Evolutionary conservation across 2,797 vertebrate genomes (phyloP).

Genomic region (Diplodus puntazzo): DNA sequence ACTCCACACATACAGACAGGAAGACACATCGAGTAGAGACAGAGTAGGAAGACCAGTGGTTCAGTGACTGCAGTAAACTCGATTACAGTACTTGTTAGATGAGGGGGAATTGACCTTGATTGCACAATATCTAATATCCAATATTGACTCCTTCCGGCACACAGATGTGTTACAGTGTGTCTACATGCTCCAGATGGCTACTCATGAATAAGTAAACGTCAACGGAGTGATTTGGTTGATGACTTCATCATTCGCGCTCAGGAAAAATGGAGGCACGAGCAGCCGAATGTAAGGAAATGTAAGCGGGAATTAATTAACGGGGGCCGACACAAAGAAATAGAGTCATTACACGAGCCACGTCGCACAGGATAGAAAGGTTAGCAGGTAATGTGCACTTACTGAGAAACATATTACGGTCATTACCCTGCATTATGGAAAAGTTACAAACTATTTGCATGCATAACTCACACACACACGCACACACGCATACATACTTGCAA

Average conservation of each 20-base stretch:
- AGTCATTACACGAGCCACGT: background rate
- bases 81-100: background rate
- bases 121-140: conserved; percentile 16
- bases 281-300: conserved; percentile 19
- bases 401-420: conserved; percentile 20
- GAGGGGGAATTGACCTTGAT: conserved; percentile 8
- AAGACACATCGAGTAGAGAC: background rate
- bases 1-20: background rate
- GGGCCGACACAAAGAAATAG: background rate
- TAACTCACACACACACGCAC: conserved; percentile 7
- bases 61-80: background rate
- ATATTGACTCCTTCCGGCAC: background rate
- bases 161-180: conserved; percentile 19
- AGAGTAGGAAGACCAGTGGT: background rate
- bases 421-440: conserved; percentile 1
- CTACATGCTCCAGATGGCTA: conserved; percentile 26
- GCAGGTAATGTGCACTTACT: conserved; percentile 8
- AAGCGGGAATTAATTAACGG: conserved; percentile 27
- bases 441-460: background rate
- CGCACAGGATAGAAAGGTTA: conserved; percentile 16
- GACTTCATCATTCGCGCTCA: conserved; percentile 30
- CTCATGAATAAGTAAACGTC: conserved; percentile 50
- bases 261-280: conserved; percentile 21
- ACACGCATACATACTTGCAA: conserved; percentile 24
- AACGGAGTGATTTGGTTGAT: conserved; percentile 24